Evolutionary conservation across 2,888 invertebrate genomes (phyloP).

Genomic region (Allygus modestus): DNA sequence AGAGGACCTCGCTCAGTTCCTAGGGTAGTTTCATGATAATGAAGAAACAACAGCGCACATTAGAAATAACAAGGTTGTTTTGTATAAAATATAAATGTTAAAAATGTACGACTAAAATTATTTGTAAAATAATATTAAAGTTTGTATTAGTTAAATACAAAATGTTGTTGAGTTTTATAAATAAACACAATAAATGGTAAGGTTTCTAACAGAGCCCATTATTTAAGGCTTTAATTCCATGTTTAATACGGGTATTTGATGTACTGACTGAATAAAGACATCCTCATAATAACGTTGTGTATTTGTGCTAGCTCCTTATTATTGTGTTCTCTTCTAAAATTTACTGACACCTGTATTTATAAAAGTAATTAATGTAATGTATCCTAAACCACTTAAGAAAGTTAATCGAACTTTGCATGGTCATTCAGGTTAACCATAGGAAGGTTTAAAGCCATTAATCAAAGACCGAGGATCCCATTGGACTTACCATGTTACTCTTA

Average conservation of each 20-base stretch:
- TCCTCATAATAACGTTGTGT: slow-evolving; percentile 58
- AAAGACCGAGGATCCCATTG: too few relatives aligned
- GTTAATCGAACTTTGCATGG: too few relatives aligned
- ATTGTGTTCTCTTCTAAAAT: too few relatives aligned
- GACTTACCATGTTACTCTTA: too few relatives aligned
- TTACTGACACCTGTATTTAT: too few relatives aligned
- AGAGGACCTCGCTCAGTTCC: slow-evolving; percentile 44
- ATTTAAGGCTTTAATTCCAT: slow-evolving; percentile 68
- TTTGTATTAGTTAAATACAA: slow-evolving; percentile 60
- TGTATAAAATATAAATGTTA: slow-evolving; percentile 58
- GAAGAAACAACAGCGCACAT: slow-evolving; percentile 48
- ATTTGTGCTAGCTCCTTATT: not conserved
- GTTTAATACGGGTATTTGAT: slow-evolving; percentile 70
- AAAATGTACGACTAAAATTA: slow-evolving; percentile 52
- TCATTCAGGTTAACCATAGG: too few relatives aligned
- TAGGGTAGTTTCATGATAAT: slow-evolving; percentile 32
- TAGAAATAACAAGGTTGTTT: slow-evolving; percentile 61
- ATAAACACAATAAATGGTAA: slow-evolving; percentile 64
- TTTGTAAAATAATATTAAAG: slow-evolving; percentile 58
- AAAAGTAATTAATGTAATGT: too few relatives aligned
- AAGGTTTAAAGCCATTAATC: too few relatives aligned
- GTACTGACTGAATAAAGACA: slow-evolving; percentile 69
- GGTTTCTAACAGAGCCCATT: slow-evolving; percentile 62
- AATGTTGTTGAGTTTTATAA: slow-evolving; percentile 64
- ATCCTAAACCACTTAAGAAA: too few relatives aligned